These are phyloP conservation scores for Tragelaphus oryx DNA, from an alignment of 2,797 vertebrate species.

Conservation along the genomic window DNA sequence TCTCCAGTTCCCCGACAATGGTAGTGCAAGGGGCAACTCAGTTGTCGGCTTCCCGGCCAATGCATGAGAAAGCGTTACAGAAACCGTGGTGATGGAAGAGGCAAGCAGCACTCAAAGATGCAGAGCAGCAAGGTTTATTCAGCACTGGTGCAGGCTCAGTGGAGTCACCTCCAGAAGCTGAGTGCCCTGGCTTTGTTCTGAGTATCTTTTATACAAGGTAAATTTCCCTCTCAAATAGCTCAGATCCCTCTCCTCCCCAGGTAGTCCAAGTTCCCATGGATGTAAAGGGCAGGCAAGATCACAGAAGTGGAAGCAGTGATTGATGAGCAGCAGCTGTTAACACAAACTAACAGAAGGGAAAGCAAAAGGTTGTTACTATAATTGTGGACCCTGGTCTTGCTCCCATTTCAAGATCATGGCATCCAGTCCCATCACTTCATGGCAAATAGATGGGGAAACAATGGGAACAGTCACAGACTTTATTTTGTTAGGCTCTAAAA, in stretches of 20 bases:
- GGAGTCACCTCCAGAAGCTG: neutral
- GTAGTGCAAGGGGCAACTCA: neutral
- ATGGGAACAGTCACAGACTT: neutral
- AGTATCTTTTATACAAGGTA: neutral
- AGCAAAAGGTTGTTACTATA: neutral
- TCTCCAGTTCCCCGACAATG: neutral
- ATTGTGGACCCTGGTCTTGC: neutral
- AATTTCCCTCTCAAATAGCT: neutral
- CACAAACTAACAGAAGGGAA: neutral
- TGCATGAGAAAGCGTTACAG: neutral
- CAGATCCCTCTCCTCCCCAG: neutral
- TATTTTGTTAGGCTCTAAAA: neutral
- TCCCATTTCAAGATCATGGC: neutral
- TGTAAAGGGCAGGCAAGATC: neutral
- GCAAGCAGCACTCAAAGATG: neutral
- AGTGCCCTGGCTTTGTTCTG: neutral
- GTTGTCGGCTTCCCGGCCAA: neutral
- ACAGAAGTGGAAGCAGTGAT: neutral
- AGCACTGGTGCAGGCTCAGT: neutral
- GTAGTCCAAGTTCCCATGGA: neutral
- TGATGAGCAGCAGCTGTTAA: neutral
- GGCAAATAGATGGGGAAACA: neutral
- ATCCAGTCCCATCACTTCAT: neutral
- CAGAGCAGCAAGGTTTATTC: neutral
- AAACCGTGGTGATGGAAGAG: rapidly evolving